Base-by-base conservation (phyloP, 2,888 invertebrate species). In the Tetrapedia diversipes region DNA sequence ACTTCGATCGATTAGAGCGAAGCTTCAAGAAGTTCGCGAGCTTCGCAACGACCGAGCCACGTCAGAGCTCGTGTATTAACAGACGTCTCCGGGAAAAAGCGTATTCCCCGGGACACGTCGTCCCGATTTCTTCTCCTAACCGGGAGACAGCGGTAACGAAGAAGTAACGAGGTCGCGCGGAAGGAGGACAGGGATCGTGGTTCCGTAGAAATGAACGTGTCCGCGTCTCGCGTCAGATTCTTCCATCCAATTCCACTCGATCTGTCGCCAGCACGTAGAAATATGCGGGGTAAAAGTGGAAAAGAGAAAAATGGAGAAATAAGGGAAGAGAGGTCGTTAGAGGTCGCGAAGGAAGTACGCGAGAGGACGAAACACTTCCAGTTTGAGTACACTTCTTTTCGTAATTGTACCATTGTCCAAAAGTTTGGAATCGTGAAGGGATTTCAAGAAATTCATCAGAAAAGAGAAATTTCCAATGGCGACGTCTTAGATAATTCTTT, bases 131-230 rank as follows among this genome's bases (percentile, higher is more conserved):
- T 32, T 24, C 16, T 16, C 39, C n/a, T 14, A 2, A 11, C 4
- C 39, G 22, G 10, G 41, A 34, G 47, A 41, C 49, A 41, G 34
- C 41, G 49, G 27, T 71, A 53, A 66, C 57, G 57, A 51, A 69
- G 39, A 29, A 49, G 56, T 63, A 69, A 71, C 71, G 57, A 71
- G 71, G 57, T 59, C 66, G 66, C 51, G 54, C n/a, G 4, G 37
- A 27, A 29, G 45, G 27, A n/a, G 19, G 27, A 64, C 27, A 19
- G 27, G 47, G 37, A 47, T 54, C 37, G 34, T 27, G 64, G 41
- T 57, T 29, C 41, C 66, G 49, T 32, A 34, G 65, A 66, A 65
- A 71, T 34, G 71, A 34, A 66, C 37, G 53, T 51, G 59, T 59
- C 34, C 66, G 8, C 60, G 39, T 59, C 57, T 24, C 16, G 41